These are phyloP conservation scores for Sebastes matsubarae DNA, from an alignment of 2,797 vertebrate genomes.

Conservation along the genomic window DNA sequence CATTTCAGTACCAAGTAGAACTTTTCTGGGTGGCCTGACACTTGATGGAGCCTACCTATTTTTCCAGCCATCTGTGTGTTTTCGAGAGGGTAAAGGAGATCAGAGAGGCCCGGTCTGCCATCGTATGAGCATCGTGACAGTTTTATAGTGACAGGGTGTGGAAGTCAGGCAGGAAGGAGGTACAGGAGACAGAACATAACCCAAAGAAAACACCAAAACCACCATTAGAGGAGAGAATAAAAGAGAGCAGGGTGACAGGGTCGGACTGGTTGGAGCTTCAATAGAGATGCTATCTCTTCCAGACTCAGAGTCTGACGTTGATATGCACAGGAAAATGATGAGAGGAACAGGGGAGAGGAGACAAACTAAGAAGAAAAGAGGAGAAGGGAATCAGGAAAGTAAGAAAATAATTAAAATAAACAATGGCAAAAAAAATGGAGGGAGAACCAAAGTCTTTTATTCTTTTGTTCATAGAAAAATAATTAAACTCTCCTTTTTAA, in stretches of 20 bases:
- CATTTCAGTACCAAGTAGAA: neutral
- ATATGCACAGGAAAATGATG: constrained; percentile 12
- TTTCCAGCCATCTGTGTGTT: constrained; percentile 31
- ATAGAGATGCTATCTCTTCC: constrained; percentile 69
- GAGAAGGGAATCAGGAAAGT: neutral
- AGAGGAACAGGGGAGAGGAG: neutral
- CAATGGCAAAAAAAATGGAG: neutral
- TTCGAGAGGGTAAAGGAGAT: constrained; percentile 31
- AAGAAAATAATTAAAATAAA: neutral
- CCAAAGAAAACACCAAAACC: constrained; percentile 56
- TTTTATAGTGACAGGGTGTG: constrained; percentile 72
- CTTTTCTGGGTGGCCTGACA: constrained; percentile 27
- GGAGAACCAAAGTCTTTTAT: neutral
- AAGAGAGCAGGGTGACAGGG: constrained; percentile 42
- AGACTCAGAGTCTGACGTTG: constrained; percentile 34
- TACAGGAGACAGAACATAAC: constrained; percentile 63
- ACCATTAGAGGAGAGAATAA: constrained; percentile 58
- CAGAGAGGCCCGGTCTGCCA: constrained; percentile 25
- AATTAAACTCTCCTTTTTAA: neutral
- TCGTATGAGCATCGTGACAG: constrained; percentile 69
- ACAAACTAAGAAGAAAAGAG: neutral
- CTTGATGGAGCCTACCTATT: constrained; percentile 17
- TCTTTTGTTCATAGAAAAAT: neutral
- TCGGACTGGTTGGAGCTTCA: constrained; percentile 34
- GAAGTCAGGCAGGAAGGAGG: constrained; percentile 60